These are phyloP conservation scores for Zalophus californianus DNA, from an alignment of 2,797 vertebrate genomes.

Conservation along the genomic window DNA sequence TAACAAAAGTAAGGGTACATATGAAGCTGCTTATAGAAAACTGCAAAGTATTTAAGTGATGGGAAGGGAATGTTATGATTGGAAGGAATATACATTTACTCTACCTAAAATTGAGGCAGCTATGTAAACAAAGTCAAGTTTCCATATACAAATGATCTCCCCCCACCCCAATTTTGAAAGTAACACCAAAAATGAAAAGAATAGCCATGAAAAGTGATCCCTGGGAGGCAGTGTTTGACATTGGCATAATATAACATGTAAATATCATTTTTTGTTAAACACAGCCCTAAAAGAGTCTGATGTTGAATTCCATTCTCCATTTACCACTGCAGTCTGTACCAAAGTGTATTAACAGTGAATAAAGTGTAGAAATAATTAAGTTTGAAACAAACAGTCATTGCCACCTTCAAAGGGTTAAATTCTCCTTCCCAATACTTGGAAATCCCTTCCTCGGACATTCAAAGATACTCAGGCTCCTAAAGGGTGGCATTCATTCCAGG, in stretches of 20 bases:
- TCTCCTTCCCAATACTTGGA: conserved; percentile 55
- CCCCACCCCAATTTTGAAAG: conserved; percentile 57
- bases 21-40: conserved; percentile 81
- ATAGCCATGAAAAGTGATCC: conserved; percentile 70
- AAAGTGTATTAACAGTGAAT: conserved; percentile 34
- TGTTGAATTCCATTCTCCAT: conserved; percentile 61
- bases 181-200: conserved; percentile 77
- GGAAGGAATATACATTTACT: conserved; percentile 74
- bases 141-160: conserved; percentile 77
- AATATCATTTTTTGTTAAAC: conserved; percentile 58
- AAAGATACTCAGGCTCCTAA: conserved; percentile 15
- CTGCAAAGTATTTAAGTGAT: conserved; percentile 79
- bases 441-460: conserved; percentile 9
- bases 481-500: neutral
- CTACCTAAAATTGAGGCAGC: conserved; percentile 76
- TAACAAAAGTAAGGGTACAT: conserved; percentile 74
- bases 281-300: conserved; percentile 5
- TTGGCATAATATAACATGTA: neutral
- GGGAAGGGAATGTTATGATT: conserved; percentile 79
- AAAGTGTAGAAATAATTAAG: conserved; percentile 51
- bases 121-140: conserved; percentile 78
- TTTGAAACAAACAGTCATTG: conserved; percentile 25
- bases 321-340: conserved; percentile 37
- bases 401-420: conserved; percentile 33
- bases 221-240: conserved; percentile 65